Percentiles rank a stretch among this genome's conserved stretches.
These are phyloP conservation scores for Strix aluco DNA, from an alignment of 2,113 vertebrate species.

Conservation along the genomic window DNA sequence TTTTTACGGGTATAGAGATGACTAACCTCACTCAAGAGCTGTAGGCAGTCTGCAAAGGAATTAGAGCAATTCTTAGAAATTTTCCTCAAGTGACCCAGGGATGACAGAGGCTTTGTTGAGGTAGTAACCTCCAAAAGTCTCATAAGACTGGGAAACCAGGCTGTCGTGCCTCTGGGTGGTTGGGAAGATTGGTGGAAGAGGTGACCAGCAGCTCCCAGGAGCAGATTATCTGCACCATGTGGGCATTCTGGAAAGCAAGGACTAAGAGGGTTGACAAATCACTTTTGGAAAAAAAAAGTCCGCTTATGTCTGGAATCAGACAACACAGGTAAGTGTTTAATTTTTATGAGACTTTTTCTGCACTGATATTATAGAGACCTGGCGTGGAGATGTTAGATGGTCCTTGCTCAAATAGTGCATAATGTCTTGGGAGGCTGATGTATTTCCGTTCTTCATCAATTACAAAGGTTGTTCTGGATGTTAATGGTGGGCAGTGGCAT, in stretches of 20 bases:
- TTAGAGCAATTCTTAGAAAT: neutral
- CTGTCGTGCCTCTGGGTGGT: neutral
- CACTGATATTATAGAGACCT: neutral
- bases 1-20: neutral
- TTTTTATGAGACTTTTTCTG: neutral
- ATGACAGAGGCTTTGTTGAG: neutral
- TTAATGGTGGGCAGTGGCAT: neutral
- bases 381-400: neutral
- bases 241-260: neutral
- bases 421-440: neutral
- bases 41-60: neutral
- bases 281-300: neutral
- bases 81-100: neutral
- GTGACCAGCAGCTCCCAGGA: neutral
- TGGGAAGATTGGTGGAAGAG: neutral
- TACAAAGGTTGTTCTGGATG: neutral
- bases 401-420: neutral
- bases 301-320: neutral
- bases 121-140: neutral
- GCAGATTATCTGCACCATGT: neutral
- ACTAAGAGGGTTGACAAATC: neutral
- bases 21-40: neutral
- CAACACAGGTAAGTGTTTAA: constrained; percentile 10
- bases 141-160: neutral
- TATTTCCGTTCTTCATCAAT: neutral